A percentile compares a stretch with the other conserved stretches of the same genome.
Evolutionary conservation across 2,797 vertebrate genomes (phyloP).

Genomic region (Octomys mimax): DNA sequence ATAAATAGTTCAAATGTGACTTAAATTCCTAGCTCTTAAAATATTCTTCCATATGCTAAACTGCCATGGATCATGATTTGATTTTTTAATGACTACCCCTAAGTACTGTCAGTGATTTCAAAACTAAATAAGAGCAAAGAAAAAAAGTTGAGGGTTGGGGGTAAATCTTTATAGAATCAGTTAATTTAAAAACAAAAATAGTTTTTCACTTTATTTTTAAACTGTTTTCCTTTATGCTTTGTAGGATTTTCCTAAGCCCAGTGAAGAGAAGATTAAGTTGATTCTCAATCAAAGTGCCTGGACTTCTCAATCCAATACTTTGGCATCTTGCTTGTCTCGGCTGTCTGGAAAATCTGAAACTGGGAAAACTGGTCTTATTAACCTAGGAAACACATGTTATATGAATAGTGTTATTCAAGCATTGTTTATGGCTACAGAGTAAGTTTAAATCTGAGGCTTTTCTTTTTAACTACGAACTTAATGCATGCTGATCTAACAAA

Average conservation of each 20-base stretch:
- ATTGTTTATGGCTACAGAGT: conserved; percentile 99
- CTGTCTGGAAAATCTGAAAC: conserved; percentile 98
- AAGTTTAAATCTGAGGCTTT: conserved; percentile 87
- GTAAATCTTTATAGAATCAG: background rate
- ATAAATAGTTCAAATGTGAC: conserved; percentile 32
- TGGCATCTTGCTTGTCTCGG: conserved; percentile 94
- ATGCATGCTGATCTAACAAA: background rate
- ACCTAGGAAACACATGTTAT: conserved; percentile 98
- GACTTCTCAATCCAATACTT: conserved; percentile 97
- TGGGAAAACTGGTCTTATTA: conserved; percentile 98
- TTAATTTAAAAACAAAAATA: conserved; percentile 45
- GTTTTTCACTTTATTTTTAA: conserved; percentile 46
- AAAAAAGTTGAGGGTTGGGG: background rate
- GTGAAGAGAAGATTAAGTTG: conserved; percentile 97
- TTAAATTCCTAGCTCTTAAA: background rate
- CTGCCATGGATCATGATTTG: background rate
- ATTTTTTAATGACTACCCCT: conserved; percentile 64
- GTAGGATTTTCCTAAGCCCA: conserved; percentile 96
- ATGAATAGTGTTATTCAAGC: conserved; percentile 99
- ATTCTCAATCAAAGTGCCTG: conserved; percentile 99
- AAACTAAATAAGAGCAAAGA: conserved; percentile 22
- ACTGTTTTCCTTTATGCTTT: conserved; percentile 64
- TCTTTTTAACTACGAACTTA: conserved; percentile 50
- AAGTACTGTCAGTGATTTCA: conserved; percentile 56
- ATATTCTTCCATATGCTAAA: conserved; percentile 44